A percentile compares a stretch with the other conserved stretches of the same genome.
Evolutionary conservation across 2,888 invertebrate species (phyloP).

Genomic region (Xanthorhoe designata): DNA sequence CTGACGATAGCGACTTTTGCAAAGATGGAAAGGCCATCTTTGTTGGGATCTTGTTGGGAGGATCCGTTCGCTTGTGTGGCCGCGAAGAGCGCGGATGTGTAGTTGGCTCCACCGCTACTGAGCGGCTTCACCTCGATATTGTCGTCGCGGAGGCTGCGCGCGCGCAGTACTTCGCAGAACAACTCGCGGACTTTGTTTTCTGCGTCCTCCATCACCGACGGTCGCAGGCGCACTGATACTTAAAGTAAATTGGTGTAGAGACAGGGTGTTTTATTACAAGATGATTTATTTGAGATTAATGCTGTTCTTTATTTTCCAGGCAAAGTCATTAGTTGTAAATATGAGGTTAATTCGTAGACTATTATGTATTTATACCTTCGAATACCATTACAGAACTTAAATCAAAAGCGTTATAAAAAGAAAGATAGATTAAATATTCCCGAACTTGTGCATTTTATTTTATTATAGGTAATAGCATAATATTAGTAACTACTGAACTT

Average conservation of each 20-base stretch:
- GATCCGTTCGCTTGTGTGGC: constrained; percentile 43
- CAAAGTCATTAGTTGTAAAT: too few species aligned
- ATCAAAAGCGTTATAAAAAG: too few species aligned
- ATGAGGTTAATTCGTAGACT: too few species aligned
- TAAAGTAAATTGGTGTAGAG: constrained; percentile 9
- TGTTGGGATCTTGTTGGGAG: not conserved
- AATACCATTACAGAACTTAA: too few species aligned
- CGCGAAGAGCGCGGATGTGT: constrained; percentile 55
- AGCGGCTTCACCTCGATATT: constrained; percentile 47
- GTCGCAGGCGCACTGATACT: constrained; percentile 43
- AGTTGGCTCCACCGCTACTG: constrained; percentile 61
- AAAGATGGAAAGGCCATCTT: constrained; percentile 51
- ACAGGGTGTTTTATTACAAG: constrained; percentile 11
- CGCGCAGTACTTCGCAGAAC: constrained; percentile 47
- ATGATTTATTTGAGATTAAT: not conserved
- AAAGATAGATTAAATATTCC: too few species aligned
- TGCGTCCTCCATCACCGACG: constrained; percentile 53
- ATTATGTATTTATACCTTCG: too few species aligned
- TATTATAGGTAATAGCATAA: too few species aligned
- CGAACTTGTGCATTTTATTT: too few species aligned
- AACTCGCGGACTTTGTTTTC: constrained; percentile 49
- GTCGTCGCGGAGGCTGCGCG: constrained; percentile 43
- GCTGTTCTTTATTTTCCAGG: too few species aligned
- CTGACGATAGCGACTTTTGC: constrained; percentile 59
- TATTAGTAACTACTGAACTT: too few species aligned